phyloP scores from a whole-genome alignment of 2,113 vertebrate species.

The Salvelinus alpinus region DNA sequence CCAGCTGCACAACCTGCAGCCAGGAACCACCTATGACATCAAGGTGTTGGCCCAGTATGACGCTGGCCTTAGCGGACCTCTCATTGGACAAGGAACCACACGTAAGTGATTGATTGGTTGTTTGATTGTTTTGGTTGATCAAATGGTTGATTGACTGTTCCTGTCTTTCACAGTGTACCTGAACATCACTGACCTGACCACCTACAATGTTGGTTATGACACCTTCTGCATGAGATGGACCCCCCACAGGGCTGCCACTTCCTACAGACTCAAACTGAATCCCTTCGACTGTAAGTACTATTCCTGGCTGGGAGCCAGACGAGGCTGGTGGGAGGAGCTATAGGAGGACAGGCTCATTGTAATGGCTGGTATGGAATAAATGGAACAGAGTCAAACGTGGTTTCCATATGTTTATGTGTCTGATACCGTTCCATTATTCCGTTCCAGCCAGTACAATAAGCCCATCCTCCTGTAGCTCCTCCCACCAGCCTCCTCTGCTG shows the following conservation, averaged over 20 bases:
- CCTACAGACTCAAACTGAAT: constrained; percentile 90
- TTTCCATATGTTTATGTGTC: no score
- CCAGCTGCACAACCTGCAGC: constrained; percentile 86
- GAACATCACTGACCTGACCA: constrained; percentile 89
- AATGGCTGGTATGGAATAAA: no score
- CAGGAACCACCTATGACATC: constrained; percentile 92
- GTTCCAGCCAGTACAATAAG: no score
- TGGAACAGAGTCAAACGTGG: no score
- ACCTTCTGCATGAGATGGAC: constrained; percentile 89
- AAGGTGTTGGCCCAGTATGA: constrained; percentile 91
- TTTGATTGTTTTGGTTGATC: neutral
- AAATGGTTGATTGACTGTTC: neutral
- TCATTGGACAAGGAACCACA: constrained; percentile 90
- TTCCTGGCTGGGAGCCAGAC: no score
- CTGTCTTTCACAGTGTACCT: constrained; percentile 81
- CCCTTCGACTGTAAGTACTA: constrained; percentile 81
- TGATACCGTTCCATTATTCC: no score
- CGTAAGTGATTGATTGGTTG: constrained; percentile 67
- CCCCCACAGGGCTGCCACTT: constrained; percentile 89
- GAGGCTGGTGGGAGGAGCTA: no score
- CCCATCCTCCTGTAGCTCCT: no score
- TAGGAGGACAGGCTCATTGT: no score
- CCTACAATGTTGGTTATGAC: constrained; percentile 87
- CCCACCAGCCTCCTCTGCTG: no score
- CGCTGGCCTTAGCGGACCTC: constrained; percentile 84